Conservation (phyloP, 2,113 vertebrate species). For the Brachypodius melanocephalos region DNA sequence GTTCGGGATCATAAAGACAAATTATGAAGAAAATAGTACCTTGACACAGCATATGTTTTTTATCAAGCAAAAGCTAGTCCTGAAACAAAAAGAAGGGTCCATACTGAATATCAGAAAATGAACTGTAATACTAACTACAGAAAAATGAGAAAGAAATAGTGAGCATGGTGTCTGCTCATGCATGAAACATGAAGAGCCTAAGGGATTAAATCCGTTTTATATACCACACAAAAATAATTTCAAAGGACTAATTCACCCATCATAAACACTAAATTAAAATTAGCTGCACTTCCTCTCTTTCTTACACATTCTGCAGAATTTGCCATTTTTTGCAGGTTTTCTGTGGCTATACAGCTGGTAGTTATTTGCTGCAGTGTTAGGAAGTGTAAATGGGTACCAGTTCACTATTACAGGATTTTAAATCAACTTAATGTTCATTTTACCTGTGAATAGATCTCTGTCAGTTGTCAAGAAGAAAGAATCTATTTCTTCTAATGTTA, state of each 20-base stretch:
- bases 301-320: background rate
- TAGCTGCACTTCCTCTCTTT: background rate
- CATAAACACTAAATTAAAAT: background rate
- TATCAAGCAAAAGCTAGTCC: background rate
- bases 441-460: background rate
- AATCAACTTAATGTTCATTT: background rate
- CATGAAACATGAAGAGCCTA: background rate
- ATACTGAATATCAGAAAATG: background rate
- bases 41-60: background rate
- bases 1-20: background rate
- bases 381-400: background rate
- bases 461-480: background rate
- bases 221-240: background rate
- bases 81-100: background rate
- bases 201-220: background rate
- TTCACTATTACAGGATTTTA: background rate
- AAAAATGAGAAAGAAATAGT: background rate
- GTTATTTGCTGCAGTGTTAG: background rate
- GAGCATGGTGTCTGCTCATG: background rate
- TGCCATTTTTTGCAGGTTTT: background rate
- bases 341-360: background rate
- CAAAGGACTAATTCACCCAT: background rate
- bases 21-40: background rate
- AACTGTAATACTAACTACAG: background rate
- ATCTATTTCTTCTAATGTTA: background rate